Percentiles rank a stretch among this genome's conserved stretches.
Evolutionary conservation across 1,140 invertebrate genomes (phyloP).

Genomic region (Cardiocondyla obscurior): DNA sequence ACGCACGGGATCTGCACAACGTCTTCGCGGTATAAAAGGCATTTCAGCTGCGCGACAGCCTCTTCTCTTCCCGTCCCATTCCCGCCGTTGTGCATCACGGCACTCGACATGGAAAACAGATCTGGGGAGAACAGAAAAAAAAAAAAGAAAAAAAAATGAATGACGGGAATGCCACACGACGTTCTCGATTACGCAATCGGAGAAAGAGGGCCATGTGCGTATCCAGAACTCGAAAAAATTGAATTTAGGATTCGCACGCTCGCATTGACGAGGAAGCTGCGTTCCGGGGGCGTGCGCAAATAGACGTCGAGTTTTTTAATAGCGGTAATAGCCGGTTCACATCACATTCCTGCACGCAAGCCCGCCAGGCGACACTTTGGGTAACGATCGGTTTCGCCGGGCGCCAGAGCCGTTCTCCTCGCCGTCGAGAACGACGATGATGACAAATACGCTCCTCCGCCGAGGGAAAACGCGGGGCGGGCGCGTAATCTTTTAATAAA

Average conservation of each 20-base stretch:
- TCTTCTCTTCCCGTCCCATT: neutral
- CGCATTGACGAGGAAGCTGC: neutral
- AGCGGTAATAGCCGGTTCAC: slow-evolving; percentile 76
- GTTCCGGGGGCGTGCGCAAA: neutral
- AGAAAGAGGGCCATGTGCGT: slow-evolving; percentile 69
- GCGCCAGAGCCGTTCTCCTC: slow-evolving; percentile 36
- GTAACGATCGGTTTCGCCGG: slow-evolving; percentile 78
- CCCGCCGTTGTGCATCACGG: neutral
- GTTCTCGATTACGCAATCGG: slow-evolving; percentile 56
- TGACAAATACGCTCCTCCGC: slow-evolving; percentile 24
- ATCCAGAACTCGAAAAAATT: slow-evolving; percentile 29
- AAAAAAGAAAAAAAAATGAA: neutral
- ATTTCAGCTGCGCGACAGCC: neutral
- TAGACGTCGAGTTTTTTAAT: neutral
- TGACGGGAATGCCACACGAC: neutral
- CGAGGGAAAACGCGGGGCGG: slow-evolving; percentile 17
- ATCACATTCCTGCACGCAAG: slow-evolving; percentile 81
- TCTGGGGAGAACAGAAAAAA: too few relatives aligned
- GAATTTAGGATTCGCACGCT: slow-evolving; percentile 22
- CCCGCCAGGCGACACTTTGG: slow-evolving; percentile 82
- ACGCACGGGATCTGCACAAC: slow-evolving; percentile 36
- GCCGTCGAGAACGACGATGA: slow-evolving; percentile 15
- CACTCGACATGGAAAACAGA: neutral
- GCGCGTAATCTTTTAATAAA: slow-evolving; percentile 65
- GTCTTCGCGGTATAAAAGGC: slow-evolving; percentile 37